These are phyloP conservation scores for Tetropium fuscum DNA, from an alignment of 2,888 invertebrate genomes.

Conservation along the genomic window DNA sequence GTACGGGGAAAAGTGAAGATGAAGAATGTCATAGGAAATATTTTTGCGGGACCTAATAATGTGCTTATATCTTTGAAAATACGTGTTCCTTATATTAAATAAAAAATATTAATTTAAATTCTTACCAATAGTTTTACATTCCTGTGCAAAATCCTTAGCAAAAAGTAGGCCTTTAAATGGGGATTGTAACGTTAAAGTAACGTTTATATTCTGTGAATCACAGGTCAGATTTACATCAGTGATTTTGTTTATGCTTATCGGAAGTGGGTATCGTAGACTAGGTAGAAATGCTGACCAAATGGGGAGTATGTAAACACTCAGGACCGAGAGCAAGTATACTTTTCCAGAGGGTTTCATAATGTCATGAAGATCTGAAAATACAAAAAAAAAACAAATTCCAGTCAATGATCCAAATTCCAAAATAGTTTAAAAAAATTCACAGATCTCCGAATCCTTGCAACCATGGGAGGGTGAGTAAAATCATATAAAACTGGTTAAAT, in stretches of 20 bases:
- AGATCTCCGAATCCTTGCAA: no score
- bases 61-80: not conserved
- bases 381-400: no score
- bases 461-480: no score
- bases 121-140: slow-evolving; percentile 75
- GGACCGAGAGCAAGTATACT: slow-evolving; percentile 31
- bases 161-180: slow-evolving; percentile 80
- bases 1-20: no score
- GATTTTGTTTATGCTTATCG: slow-evolving; percentile 68
- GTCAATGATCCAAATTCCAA: no score
- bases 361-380: slow-evolving; percentile 41
- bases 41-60: no score
- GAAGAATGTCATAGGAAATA: no score
- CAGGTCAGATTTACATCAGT: slow-evolving; percentile 72
- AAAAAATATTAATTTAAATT: not conserved
- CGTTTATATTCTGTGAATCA: slow-evolving; percentile 73
- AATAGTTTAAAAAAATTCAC: not conserved
- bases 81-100: not conserved
- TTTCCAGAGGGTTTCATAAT: slow-evolving; percentile 35
- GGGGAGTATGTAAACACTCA: slow-evolving; percentile 31
- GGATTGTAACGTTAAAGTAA: slow-evolving; percentile 72
- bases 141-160: slow-evolving; percentile 80
- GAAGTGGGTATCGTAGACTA: slow-evolving; percentile 47
- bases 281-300: slow-evolving; percentile 49
- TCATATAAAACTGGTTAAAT: no score